Base-by-base conservation (phyloP, 2,888 invertebrate species). In the Macaria liturata region DNA sequence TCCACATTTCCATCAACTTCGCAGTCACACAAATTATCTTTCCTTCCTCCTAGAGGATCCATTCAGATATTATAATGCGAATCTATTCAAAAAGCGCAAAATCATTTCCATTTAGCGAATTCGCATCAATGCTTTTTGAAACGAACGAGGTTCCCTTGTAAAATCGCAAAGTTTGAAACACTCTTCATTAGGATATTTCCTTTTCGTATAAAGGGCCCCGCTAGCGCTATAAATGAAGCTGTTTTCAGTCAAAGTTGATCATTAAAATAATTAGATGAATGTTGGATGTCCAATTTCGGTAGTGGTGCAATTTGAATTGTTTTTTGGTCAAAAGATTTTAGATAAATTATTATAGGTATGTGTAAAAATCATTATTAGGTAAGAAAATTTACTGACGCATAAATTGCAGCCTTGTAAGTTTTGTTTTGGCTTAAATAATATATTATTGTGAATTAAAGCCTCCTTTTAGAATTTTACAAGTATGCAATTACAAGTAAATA, bases 141-240 rank as follows among this genome's bases (percentile, higher is more conserved):
- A 64, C 60, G 65, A 66, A 59, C 59, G 64, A 64, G 52, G 60
- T 57, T 61, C 56, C 32, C 61, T 64, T 59, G 61, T 51, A 66
- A 68, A 70, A 69, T 66, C 55, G 59, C 50, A 60, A 65, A 75
- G 65, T 75, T 76, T 66, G 57, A 69, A 72, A 70, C 68, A 70
- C 69, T 72, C 69, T 74, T 74, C 74, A 74, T 74, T 71, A 74
- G 62, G 60, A 65, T 70, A 70, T 70, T 69, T 69, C 62, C 69
- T 62, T 66, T 63, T 51, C 61, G 59, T 62, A 57, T 60, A 64
- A 64, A 59, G 51, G 53, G 49, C 53, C 52, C 57, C 61, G 59
- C 57, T 62, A 62, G 48, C 49, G 65, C 63, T 65, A 67, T 68
- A 69, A 67, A 69, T 61, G 68, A 65, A 72, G 59, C 58, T 59